Base-by-base conservation (phyloP, 1,140 invertebrate genomes). In the Calycopis cecrops region DNA sequence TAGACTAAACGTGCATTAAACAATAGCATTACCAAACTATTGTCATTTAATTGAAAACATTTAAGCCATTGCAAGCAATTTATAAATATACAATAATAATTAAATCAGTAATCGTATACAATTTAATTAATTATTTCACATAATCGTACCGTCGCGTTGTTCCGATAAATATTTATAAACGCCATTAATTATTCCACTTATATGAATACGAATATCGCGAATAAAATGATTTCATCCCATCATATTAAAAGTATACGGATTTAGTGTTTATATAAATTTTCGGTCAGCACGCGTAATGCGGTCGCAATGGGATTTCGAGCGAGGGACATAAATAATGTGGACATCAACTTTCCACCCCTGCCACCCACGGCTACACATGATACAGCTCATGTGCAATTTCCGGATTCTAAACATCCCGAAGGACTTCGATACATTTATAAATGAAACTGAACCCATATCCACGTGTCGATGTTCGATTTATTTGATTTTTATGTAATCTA, bases 371-470 rank as follows among this genome's bases (percentile, higher is more conserved):
- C 16, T 14, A 33, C 38, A 28, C 28, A 33, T 21, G 40, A 51
- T 51, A 51, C 33, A 35, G 17, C 33, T 50, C 48, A 50, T 35
- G 52, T 53, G 52, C 52, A 53, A 47, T 53, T 53, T 53, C 38
- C 52, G 40, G 8, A 18, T 10, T 48, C 50, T 52, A 53, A 53
- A 42, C 38, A 42, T 53, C 52, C 52, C 52, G 42, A 9, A 53
- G 40, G 52, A 53, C 16, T 53, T 21, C 16, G 40, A 47, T 35
- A 53, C 40, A 53, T 52, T 40, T 53, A 37, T 37, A 33, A 33
- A 9, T 6, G 14, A 17, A 35, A 33, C 33, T 6, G n/a, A n/a
- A 17, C 14, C n/a, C 9, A 50, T 17, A 50, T 49, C 33, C 10
- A 16, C 33, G 37, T 38, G 8, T 33, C 40, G 40, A 47, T 40